These are phyloP conservation scores for Haemorhous mexicanus DNA, from an alignment of 2,113 vertebrate genomes.

Conservation along the genomic window DNA sequence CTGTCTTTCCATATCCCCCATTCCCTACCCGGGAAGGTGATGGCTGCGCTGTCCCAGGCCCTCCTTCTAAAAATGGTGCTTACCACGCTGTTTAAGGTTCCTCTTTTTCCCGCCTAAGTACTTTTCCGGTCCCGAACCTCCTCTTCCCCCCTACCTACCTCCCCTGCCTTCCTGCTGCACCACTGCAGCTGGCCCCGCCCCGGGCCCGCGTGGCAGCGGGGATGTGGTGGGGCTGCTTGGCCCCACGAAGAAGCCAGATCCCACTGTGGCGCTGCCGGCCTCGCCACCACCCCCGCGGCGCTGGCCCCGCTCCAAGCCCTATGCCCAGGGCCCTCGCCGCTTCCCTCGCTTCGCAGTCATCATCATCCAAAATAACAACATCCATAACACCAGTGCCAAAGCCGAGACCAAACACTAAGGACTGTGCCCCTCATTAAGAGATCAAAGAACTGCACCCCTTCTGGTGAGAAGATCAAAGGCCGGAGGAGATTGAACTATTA, in stretches of 20 bases:
- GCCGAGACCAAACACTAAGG: too few species aligned
- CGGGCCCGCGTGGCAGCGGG: neutral
- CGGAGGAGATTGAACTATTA: neutral
- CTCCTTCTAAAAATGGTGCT: neutral
- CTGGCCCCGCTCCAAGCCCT: too few species aligned
- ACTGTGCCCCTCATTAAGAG: neutral
- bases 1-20: neutral
- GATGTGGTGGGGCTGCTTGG: neutral
- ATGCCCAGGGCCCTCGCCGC: too few species aligned
- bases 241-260: too few species aligned
- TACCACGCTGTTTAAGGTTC: neutral
- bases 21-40: neutral
- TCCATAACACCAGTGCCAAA: neutral
- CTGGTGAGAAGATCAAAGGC: neutral
- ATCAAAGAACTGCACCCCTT: neutral
- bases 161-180: too few species aligned
- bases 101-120: neutral
- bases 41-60: neutral
- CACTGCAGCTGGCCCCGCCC: too few species aligned
- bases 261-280: neutral
- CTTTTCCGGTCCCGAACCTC: neutral
- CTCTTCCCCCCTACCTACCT: neutral
- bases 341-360: neutral
- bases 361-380: neutral
- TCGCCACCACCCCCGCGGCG: too few species aligned